Conservation (phyloP, 2,888 invertebrate species). For the Lycaena phlaeas region DNA sequence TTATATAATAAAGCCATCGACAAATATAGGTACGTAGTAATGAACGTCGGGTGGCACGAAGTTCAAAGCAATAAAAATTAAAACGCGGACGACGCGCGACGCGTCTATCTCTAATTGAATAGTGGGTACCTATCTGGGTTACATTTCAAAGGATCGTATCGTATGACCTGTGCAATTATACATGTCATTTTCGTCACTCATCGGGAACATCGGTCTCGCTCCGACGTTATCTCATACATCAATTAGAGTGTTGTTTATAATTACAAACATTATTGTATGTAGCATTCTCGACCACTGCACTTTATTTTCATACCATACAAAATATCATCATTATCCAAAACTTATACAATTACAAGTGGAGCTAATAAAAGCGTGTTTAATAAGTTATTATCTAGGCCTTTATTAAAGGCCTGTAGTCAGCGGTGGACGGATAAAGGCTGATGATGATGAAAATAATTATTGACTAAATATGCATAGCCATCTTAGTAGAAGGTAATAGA, state of each 20-base stretch:
- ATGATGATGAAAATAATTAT: no score
- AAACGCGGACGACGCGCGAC: slow-evolving; percentile 11
- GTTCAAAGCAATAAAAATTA: slow-evolving; percentile 14
- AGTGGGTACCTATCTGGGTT: slow-evolving; percentile 22
- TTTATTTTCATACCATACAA: no score
- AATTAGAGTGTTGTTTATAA: slow-evolving; percentile 14
- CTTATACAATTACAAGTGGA: no score
- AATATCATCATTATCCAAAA: no score
- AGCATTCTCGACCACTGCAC: not conserved
- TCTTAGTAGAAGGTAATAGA: no score
- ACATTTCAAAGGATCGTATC: slow-evolving; percentile 20
- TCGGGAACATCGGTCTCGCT: slow-evolving; percentile 9
- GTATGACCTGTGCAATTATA: slow-evolving; percentile 19
- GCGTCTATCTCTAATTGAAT: slow-evolving; percentile 19
- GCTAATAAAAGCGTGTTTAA: no score
- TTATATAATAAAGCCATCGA: no score
- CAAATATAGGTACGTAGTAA: not conserved
- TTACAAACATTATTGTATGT: slow-evolving; percentile 20
- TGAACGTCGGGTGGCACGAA: not conserved
- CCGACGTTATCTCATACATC: not conserved
- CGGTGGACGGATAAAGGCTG: no score
- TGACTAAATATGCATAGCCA: no score
- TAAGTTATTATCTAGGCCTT: no score
- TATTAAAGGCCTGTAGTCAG: no score
- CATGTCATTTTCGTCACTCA: slow-evolving; percentile 17